Conservation (phyloP, 1,140 invertebrate species). For the Phthorimaea operculella region DNA sequence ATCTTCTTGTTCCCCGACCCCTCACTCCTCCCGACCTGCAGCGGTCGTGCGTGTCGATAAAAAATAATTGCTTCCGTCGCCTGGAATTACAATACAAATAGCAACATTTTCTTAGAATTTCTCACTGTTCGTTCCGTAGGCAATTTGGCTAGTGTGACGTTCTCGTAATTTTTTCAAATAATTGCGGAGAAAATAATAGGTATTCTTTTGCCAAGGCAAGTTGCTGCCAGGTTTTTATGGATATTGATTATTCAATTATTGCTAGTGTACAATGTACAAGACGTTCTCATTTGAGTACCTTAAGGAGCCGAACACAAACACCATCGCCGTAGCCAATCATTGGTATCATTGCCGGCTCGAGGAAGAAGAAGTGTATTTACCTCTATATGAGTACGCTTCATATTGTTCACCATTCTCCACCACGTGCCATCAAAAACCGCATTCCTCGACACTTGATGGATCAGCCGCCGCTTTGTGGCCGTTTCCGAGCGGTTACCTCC, state of each 20-base stretch:
- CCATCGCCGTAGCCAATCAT: no score
- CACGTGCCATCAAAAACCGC: not conserved
- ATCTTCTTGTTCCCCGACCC: constrained; percentile 5
- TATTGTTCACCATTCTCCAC: not conserved
- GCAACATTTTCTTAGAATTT: constrained; percentile 16
- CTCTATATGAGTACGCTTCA: no score
- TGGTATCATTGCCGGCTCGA: no score
- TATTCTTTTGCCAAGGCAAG: no score
- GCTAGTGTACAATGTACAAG: no score
- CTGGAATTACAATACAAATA: constrained; percentile 34
- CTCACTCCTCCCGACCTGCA: constrained; percentile 11
- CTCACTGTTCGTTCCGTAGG: not conserved
- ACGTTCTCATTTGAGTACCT: no score
- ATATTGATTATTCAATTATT: no score
- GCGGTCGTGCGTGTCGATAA: constrained; percentile 58
- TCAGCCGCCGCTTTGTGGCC: constrained; percentile 46
- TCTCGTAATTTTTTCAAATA: no score
- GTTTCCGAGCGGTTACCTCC: constrained; percentile 61
- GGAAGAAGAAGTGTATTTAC: no score
- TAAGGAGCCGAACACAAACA: no score
- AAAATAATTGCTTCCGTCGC: constrained; percentile 60
- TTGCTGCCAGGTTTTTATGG: no score
- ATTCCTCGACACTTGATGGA: constrained; percentile 50
- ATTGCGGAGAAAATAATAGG: no score
- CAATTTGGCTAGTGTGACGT: not conserved